Percentiles rank a stretch among this genome's conserved stretches.
Conservation (phyloP, 2,797 vertebrate genomes). For the Psittacula echo region DNA sequence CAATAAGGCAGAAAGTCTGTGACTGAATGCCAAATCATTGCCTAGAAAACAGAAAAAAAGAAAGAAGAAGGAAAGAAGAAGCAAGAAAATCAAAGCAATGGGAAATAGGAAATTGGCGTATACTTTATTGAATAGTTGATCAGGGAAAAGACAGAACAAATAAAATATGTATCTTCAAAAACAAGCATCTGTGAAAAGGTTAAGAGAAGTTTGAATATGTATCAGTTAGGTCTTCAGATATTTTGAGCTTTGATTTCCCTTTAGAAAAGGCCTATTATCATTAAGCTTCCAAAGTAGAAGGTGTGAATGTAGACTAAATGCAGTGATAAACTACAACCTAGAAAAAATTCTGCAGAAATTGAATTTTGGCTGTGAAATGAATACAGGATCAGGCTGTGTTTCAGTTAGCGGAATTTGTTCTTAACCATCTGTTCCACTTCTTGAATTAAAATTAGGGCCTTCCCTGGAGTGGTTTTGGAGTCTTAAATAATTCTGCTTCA, state of each 20-base stretch:
- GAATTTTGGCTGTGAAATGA: neutral
- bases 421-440: neutral
- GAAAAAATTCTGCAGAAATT: neutral
- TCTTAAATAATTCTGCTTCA: neutral
- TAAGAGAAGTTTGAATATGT: neutral
- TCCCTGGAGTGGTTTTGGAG: neutral
- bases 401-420: neutral
- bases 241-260: neutral
- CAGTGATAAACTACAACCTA: neutral
- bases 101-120: neutral
- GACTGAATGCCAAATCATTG: neutral
- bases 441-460: neutral
- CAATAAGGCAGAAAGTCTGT: neutral
- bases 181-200: neutral
- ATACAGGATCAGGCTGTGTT: neutral
- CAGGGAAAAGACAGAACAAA: neutral
- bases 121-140: neutral
- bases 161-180: neutral
- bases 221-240: neutral
- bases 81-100: neutral
- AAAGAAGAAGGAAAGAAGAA: neutral
- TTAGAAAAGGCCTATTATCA: neutral
- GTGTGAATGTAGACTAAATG: neutral
- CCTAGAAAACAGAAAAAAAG: neutral
- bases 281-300: neutral